These are phyloP conservation scores for Eublepharis macularius DNA, from an alignment of 2,113 vertebrate species.

Conservation along the genomic window DNA sequence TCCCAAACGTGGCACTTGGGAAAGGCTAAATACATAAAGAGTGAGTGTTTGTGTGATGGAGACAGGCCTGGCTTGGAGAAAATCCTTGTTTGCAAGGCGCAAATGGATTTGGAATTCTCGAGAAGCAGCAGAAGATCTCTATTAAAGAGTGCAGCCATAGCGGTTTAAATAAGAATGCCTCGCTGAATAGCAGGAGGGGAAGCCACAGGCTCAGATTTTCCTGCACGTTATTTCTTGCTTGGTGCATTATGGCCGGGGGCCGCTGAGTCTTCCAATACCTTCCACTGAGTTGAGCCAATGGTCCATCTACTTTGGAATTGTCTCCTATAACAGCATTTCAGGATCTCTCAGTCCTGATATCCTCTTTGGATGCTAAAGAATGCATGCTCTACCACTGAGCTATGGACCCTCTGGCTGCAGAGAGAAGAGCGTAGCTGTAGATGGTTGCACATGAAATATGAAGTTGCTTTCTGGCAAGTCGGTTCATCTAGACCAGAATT, in stretches of 20 bases:
- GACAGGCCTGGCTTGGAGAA: background rate
- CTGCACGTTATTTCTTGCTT: slow-evolving; percentile 11
- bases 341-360: no score
- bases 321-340: no score
- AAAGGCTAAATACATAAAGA: background rate
- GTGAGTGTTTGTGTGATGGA: background rate
- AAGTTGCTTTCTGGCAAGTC: no score
- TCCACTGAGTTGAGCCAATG: no score
- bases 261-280: no score
- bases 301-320: no score
- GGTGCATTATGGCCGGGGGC: background rate
- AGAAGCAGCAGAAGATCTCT: slow-evolving; percentile 36
- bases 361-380: no score
- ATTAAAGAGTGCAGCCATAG: slow-evolving; percentile 35
- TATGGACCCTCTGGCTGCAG: no score
- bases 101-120: slow-evolving; percentile 18
- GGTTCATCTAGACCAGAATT: no score
- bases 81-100: slow-evolving; percentile 6
- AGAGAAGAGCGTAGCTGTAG: no score
- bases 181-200: slow-evolving; percentile 37
- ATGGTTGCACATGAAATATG: no score
- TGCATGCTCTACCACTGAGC: no score
- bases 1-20: background rate
- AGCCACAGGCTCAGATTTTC: slow-evolving; percentile 4
- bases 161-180: slow-evolving; percentile 48